Evolutionary conservation across 64 coral and sea anemone genomes (phyloP).

Genomic region (Montipora efflorescens): DNA sequence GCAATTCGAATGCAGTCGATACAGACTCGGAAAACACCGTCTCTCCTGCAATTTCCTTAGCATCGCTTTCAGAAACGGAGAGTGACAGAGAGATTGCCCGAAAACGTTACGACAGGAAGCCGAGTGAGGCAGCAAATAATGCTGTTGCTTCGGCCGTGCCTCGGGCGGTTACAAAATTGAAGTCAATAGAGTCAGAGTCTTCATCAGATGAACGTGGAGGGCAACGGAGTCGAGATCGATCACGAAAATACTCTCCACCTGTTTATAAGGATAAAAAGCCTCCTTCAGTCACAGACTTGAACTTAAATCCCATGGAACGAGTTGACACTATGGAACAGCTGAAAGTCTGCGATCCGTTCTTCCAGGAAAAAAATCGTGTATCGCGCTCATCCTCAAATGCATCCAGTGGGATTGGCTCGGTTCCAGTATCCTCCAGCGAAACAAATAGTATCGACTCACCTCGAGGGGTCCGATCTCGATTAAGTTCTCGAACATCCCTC

Average conservation of each 20-base stretch:
- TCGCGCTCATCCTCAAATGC: conserved; percentile 85
- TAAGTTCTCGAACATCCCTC: conserved; percentile 69
- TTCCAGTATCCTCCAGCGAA: conserved; percentile 86
- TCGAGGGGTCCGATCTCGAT: conserved; percentile 22
- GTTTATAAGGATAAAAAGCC: conserved; percentile 32
- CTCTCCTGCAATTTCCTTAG: conserved; percentile 87
- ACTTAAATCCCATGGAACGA: conserved; percentile 25
- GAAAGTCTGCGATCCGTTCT: conserved; percentile 90
- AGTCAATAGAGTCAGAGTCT: conserved; percentile 74
- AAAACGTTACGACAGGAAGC: conserved; percentile 38
- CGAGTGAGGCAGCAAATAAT: not conserved
- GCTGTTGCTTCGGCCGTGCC: conserved; percentile 48
- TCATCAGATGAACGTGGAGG: conserved; percentile 66
- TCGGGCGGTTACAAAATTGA: conserved; percentile 69
- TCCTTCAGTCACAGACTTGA: not conserved
- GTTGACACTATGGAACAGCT: conserved; percentile 81
- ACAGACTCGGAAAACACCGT: conserved; percentile 86
- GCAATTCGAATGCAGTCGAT: conserved; percentile 50
- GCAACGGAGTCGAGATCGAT: not conserved
- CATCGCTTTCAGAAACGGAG: conserved; percentile 84
- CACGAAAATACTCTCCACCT: conserved; percentile 15
- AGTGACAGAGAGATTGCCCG: conserved; percentile 83
- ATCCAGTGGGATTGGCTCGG: conserved; percentile 82
- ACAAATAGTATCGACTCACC: conserved; percentile 89
- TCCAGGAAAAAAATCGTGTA: conserved; percentile 42